Evolutionary conservation across 2,113 vertebrate species (phyloP).

Genomic region (Tragulus kanchil): DNA sequence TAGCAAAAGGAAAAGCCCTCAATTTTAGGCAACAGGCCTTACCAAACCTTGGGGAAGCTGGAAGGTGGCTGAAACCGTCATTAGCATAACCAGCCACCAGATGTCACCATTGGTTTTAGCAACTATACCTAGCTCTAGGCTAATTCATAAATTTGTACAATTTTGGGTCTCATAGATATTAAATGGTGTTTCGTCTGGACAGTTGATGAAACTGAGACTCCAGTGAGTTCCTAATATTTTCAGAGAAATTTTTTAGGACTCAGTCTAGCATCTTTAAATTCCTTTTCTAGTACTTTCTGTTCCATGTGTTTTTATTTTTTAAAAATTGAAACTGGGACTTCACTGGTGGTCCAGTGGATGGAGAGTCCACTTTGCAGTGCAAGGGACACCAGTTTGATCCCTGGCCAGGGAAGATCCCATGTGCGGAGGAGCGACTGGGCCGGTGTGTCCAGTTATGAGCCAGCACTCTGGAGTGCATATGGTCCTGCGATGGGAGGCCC

Average conservation of each 20-base stretch:
- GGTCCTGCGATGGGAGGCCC: too few species aligned
- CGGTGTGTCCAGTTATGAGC: too few species aligned
- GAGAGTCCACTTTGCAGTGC: too few species aligned
- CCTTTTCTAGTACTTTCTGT: background rate
- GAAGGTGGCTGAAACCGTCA: background rate
- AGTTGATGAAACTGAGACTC: background rate
- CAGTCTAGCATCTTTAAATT: background rate
- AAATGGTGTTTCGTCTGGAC: too few species aligned
- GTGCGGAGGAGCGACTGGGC: too few species aligned
- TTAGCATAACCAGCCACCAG: constrained; percentile 82
- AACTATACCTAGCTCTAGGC: background rate
- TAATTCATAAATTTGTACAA: background rate
- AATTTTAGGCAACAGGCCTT: background rate
- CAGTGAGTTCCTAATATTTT: background rate
- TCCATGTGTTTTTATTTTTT: background rate
- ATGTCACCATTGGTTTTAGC: constrained; percentile 87
- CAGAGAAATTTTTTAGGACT: background rate
- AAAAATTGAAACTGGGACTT: background rate
- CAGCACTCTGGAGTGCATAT: too few species aligned
- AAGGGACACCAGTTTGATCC: too few species aligned
- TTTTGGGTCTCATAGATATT: background rate
- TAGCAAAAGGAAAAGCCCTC: constrained; percentile 9
- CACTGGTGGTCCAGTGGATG: too few species aligned
- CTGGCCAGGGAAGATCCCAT: too few species aligned
- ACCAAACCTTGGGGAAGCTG: background rate